A percentile compares a stretch with the other conserved stretches of the same genome.
phyloP scores from a whole-genome alignment of 37 sponge, comb jelly and placozoan species.

The Hormiphora californensis region DNA sequence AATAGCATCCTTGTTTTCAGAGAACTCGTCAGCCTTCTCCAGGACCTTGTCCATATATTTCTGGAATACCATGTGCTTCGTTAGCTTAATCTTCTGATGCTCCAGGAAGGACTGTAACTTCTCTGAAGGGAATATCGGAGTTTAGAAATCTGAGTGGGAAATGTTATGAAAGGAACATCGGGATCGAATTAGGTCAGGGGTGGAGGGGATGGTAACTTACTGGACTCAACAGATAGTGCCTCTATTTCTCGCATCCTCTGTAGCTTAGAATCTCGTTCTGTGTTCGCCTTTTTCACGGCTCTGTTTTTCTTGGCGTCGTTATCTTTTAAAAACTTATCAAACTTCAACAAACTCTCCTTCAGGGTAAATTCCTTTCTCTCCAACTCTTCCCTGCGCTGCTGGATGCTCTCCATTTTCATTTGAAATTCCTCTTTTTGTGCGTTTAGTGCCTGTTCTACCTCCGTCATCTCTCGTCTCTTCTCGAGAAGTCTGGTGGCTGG shows the following conservation, averaged over 20 bases:
- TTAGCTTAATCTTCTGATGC: conserved; percentile 62
- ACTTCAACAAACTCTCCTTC: conserved; percentile 86
- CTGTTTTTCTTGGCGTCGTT: conserved; percentile 88
- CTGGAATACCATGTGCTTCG: conserved; percentile 60
- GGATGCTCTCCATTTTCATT: conserved; percentile 94
- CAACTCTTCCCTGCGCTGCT: conserved; percentile 93
- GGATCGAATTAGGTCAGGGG: not conserved
- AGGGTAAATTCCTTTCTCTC: conserved; percentile 83
- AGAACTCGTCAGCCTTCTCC: conserved; percentile 62
- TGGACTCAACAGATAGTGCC: conserved; percentile 50
- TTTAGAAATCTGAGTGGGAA: too few species aligned
- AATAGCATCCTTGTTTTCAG: conserved; percentile 57
- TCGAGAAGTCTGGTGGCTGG: conserved; percentile 94
- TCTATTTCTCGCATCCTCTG: conserved; percentile 83
- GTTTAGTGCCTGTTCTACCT: conserved; percentile 74
- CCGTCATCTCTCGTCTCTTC: conserved; percentile 91
- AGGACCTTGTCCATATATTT: conserved; percentile 80
- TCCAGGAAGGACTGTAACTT: conserved; percentile 57
- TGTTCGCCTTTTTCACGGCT: conserved; percentile 85
- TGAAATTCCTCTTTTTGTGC: conserved; percentile 94
- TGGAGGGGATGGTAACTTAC: not conserved
- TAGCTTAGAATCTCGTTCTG: conserved; percentile 68
- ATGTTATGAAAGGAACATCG: not conserved
- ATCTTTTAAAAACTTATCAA: conserved; percentile 97
- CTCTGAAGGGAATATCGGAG: not conserved